Conservation (phyloP, 1,140 invertebrate genomes). For the Listronotus bonariensis region DNA sequence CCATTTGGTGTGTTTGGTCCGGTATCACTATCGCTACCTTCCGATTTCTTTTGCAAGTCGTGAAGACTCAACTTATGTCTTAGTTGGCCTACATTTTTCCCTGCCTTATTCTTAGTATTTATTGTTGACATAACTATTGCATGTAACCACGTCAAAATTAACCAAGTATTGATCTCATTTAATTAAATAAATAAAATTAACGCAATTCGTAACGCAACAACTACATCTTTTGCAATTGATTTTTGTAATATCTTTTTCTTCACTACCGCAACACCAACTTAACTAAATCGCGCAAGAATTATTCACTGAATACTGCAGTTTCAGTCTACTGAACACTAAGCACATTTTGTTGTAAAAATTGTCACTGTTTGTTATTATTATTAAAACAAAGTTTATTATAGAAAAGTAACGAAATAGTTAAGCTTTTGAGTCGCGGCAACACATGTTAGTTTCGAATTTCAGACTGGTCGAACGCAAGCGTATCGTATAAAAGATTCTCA, state of each 20-base stretch:
- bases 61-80: not conserved
- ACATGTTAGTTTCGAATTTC: conserved; percentile 23
- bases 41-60: not conserved
- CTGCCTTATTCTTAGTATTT: conserved; percentile 3
- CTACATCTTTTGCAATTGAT: conserved; percentile 22
- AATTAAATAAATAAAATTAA: not conserved
- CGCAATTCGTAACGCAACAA: not conserved
- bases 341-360: not conserved
- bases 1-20: not conserved
- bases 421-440: conserved; percentile 3
- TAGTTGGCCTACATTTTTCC: conserved; percentile 4
- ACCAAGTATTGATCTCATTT: not conserved
- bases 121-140: conserved; percentile 16
- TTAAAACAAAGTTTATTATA: conserved; percentile 3
- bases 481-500: conserved; percentile 16
- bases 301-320: conserved; percentile 8
- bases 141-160: not conserved
- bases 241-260: conserved; percentile 12
- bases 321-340: conserved; percentile 3
- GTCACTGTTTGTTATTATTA: conserved; percentile 17
- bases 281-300: conserved; percentile 5
- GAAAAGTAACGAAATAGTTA: conserved; percentile 9
- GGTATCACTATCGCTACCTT: not conserved
- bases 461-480: conserved; percentile 24
- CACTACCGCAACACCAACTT: not conserved